Conservation (phyloP, 2,888 invertebrate genomes). For the Aproaerema taeniolella region DNA sequence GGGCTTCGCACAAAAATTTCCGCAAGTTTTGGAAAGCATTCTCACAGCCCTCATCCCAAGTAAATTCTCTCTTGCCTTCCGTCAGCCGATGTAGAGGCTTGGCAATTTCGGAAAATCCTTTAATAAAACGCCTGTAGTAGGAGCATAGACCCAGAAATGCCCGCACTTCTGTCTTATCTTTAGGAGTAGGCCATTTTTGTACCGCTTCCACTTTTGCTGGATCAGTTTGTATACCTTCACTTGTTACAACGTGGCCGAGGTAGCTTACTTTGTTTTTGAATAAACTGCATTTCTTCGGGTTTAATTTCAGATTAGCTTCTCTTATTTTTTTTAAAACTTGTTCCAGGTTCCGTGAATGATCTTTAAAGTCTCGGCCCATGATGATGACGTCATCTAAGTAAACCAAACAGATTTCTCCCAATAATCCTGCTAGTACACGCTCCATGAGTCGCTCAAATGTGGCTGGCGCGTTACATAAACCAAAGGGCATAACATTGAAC, state of each 20-base stretch:
- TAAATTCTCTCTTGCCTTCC: conserved; percentile 3
- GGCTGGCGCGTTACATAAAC: background rate
- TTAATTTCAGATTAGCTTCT: conserved; percentile 1
- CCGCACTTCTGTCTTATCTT: conserved; percentile 1
- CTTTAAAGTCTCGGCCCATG: background rate
- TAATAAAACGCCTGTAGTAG: conserved; percentile 4
- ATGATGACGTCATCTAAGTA: conserved; percentile 1
- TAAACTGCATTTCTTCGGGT: background rate
- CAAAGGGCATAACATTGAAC: conserved; percentile 1
- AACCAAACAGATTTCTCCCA: background rate
- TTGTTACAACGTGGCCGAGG: background rate
- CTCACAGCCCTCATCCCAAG: background rate
- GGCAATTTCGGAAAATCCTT: conserved; percentile 1
- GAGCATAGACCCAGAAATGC: conserved; percentile 2
- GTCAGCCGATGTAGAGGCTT: conserved; percentile 4
- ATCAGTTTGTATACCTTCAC: background rate
- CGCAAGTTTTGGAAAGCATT: background rate
- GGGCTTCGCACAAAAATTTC: background rate
- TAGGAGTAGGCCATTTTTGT: conserved; percentile 1
- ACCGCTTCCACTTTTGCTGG: background rate
- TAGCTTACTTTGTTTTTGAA: background rate
- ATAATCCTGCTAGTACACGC: background rate
- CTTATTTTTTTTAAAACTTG: background rate
- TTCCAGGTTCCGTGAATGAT: background rate
- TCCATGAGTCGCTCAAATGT: background rate